A percentile compares a stretch with the other conserved stretches of the same genome.
phyloP scores from a whole-genome alignment of 2,888 invertebrate species.

The Pyralis farinalis region DNA sequence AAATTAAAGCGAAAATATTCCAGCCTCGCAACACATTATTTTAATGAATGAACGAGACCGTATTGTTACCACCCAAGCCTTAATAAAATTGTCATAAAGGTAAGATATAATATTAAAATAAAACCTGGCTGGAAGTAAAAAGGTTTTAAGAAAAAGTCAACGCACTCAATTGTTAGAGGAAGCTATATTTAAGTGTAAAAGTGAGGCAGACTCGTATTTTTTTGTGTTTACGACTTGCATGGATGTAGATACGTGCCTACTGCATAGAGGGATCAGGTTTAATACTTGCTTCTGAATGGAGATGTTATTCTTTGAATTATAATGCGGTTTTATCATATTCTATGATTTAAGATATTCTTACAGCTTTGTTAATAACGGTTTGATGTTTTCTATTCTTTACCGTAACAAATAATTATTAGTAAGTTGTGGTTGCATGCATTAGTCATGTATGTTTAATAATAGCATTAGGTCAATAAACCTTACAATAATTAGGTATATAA shows the following conservation, averaged over 20 bases:
- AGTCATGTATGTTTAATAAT: too few species aligned
- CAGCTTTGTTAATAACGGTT: too few species aligned
- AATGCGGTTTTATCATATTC: constrained; percentile 7
- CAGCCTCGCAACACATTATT: constrained; percentile 35
- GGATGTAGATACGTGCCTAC: neutral
- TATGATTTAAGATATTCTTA: too few species aligned
- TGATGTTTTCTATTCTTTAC: too few species aligned
- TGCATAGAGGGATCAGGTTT: neutral
- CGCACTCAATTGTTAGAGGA: constrained; percentile 42
- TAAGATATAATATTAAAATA: constrained; percentile 51
- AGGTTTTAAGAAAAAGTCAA: constrained; percentile 33
- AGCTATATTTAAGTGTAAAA: neutral
- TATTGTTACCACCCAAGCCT: constrained; percentile 48
- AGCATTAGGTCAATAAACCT: too few species aligned
- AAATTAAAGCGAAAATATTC: constrained; percentile 23
- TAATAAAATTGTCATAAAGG: constrained; percentile 73
- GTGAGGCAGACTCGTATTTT: constrained; percentile 19
- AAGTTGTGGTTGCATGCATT: too few species aligned
- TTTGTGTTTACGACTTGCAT: constrained; percentile 1
- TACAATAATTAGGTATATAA: too few species aligned
- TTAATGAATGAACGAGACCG: constrained; percentile 58
- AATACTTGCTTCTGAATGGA: constrained; percentile 5
- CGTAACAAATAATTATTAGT: too few species aligned
- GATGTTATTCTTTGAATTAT: constrained; percentile 9
- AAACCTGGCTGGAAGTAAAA: constrained; percentile 21